A percentile compares a stretch with the other conserved stretches of the same genome.
phyloP scores from a whole-genome alignment of 2,888 invertebrate species.

The Polydesmus complanatus region DNA sequence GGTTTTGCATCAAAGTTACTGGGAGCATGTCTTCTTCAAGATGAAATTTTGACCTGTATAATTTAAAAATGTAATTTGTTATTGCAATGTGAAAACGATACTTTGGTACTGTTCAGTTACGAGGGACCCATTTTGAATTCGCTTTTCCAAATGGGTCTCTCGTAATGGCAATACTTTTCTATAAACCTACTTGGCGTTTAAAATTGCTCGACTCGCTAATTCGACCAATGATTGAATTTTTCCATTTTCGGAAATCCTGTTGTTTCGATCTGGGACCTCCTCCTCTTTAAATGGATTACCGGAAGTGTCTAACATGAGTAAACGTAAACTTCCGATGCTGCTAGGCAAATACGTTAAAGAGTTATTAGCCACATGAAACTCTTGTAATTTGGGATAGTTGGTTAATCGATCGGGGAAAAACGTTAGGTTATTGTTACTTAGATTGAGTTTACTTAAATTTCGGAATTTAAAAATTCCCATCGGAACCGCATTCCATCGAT shows the following conservation, averaged over 20 bases:
- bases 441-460: background rate
- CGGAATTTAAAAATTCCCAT: background rate
- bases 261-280: too few species aligned
- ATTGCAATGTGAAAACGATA: too few species aligned
- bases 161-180: too few species aligned
- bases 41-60: too few species aligned
- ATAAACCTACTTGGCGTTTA: background rate
- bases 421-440: background rate
- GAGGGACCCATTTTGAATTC: too few species aligned
- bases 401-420: background rate
- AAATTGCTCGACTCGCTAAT: background rate
- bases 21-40: background rate
- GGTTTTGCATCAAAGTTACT: background rate
- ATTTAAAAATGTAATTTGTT: too few species aligned
- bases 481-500: background rate
- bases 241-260: background rate
- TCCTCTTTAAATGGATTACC: background rate
- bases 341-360: background rate
- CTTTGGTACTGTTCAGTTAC: too few species aligned
- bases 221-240: background rate
- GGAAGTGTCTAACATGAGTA: background rate
- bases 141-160: too few species aligned
- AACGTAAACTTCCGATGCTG: background rate
- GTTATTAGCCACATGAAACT: background rate
- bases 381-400: background rate